These are phyloP conservation scores for Crotalus tigris DNA, from an alignment of 2,113 vertebrate genomes.

Conservation along the genomic window DNA sequence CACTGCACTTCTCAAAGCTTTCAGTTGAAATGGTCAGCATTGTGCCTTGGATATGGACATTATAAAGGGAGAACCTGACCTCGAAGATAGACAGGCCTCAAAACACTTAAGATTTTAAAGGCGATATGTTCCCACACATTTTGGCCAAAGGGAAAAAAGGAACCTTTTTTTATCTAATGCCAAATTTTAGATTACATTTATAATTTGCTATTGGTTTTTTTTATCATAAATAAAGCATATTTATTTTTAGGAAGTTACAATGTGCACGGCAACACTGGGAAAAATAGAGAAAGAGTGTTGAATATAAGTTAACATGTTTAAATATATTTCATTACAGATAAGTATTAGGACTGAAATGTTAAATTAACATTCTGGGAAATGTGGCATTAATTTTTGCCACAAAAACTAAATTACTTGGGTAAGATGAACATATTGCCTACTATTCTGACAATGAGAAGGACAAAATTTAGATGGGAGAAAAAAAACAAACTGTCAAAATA, in stretches of 20 bases:
- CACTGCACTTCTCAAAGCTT: background rate
- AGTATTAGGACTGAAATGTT: background rate
- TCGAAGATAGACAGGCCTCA: background rate
- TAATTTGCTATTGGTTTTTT: background rate
- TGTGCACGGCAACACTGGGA: background rate
- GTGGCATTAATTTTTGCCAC: background rate
- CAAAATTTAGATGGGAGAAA: background rate
- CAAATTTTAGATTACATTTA: background rate
- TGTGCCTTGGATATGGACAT: background rate
- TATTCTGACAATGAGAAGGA: background rate
- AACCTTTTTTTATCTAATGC: background rate
- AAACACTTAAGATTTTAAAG: background rate
- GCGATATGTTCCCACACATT: background rate
- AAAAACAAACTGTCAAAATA: background rate
- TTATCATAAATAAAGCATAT: background rate
- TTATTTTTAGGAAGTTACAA: background rate
- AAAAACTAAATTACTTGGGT: background rate
- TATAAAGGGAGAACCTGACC: background rate
- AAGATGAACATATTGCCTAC: background rate
- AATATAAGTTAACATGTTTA: background rate
- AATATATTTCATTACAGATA: background rate
- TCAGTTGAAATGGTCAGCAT: background rate
- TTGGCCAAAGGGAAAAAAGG: background rate
- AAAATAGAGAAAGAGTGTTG: background rate
- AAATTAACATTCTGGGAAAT: background rate